Evolutionary conservation across 2,797 vertebrate species (phyloP).

Genomic region (Falco peregrinus): DNA sequence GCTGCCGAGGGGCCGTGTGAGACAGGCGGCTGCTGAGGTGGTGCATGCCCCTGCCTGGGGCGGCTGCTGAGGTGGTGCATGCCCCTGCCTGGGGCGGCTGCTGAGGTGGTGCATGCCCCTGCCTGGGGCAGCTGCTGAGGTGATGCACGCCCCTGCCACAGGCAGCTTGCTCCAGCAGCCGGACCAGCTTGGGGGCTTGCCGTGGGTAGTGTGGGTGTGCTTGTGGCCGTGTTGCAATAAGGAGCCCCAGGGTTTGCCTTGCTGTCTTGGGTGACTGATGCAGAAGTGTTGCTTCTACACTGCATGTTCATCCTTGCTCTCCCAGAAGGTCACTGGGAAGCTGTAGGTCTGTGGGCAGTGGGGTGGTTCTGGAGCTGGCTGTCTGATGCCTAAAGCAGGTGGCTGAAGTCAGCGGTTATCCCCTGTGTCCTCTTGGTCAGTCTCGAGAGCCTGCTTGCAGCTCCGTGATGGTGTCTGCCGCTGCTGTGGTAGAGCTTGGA

Average conservation of each 20-base stretch:
- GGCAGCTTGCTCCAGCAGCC: rapidly evolving
- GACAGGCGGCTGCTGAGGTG: neutral
- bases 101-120: neutral
- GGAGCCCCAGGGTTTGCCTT: neutral
- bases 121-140: too few species aligned
- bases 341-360: rapidly evolving
- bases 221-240: rapidly evolving
- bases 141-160: neutral
- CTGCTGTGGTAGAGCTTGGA: neutral
- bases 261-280: neutral
- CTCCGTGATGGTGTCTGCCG: neutral
- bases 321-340: neutral
- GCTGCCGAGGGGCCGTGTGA: rapidly evolving
- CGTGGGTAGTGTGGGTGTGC: rapidly evolving
- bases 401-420: neutral
- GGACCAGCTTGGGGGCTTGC: neutral
- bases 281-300: neutral
- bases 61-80: neutral
- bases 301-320: neutral
- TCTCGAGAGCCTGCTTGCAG: neutral
- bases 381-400: neutral
- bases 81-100: too few species aligned
- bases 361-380: neutral
- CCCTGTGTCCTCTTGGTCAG: neutral
- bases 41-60: neutral